A percentile compares a stretch with the other conserved stretches of the same genome.
These are phyloP conservation scores for Apamea anceps DNA, from an alignment of 2,888 invertebrate species.

Conservation along the genomic window DNA sequence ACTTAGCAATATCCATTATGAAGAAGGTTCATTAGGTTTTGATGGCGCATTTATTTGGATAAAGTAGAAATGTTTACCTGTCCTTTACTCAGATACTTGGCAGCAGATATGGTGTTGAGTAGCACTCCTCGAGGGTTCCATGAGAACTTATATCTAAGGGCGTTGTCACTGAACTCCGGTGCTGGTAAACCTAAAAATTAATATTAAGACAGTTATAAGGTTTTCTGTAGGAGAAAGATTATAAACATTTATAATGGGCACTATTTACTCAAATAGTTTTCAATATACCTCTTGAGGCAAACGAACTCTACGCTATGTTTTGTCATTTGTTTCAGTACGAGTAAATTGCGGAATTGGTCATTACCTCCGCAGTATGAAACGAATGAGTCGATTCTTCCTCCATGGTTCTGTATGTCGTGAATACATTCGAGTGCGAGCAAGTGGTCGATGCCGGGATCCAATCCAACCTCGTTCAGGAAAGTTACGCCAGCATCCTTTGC, in stretches of 20 bases:
- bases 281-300: neutral
- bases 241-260: neutral
- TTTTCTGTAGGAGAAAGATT: neutral
- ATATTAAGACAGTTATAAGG: neutral
- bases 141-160: slow-evolving; percentile 97
- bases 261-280: neutral
- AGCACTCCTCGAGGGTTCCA: slow-evolving; percentile 99
- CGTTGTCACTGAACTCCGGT: slow-evolving; percentile 98
- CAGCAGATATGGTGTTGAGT: slow-evolving; percentile 96
- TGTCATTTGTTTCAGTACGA: neutral
- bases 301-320: neutral
- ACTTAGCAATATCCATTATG: neutral
- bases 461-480: slow-evolving; percentile 98
- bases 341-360: neutral
- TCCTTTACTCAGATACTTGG: slow-evolving; percentile 95
- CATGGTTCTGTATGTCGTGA: slow-evolving; percentile 96
- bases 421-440: slow-evolving; percentile 99
- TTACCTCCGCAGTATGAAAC: slow-evolving; percentile 98
- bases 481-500: slow-evolving; percentile 97
- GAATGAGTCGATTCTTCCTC: slow-evolving; percentile 98
- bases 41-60: neutral
- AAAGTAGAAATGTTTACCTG: slow-evolving; percentile 87
- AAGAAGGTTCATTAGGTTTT: neutral
- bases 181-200: slow-evolving; percentile 96
- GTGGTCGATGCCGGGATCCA: slow-evolving; percentile 99